Base-by-base conservation (phyloP, 2,797 vertebrate species). In the Scleropages formosus region DNA sequence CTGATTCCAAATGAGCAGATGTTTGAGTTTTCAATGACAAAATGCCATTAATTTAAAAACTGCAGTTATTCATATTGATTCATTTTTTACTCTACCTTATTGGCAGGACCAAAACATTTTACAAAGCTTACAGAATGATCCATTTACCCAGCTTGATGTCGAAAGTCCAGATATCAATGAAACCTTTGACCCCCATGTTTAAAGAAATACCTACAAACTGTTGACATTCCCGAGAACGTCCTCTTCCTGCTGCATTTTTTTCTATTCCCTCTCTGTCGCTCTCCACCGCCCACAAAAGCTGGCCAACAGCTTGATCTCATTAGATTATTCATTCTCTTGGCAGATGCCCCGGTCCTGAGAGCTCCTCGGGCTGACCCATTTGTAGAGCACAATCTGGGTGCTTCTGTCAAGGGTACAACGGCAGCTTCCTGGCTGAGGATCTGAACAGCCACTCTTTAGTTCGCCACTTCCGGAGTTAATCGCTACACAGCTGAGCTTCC, bases 341-440 rank as follows among this genome's bases (percentile, higher is more conserved):
- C 69, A 56, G 26, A 70, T 27, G 49, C 49, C 68, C 49, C n/a
- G n/a, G n/a, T 16, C 10, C 15, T 53, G 12, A 56, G 47, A 26
- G 4, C 63, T 31, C 31, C 16, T 31, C 26, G 39, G 31, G n/a
- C 64, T 44, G 64, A 66, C 24, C 49, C 49, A 56, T 24, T 8
- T 16, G 16, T 27, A 56, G 49, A 56, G 51, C 49, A 58, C 49
- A 22, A 20, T 71, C 51, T 27, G 51, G 51, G 44, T 51, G 16
- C 67, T 24, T 58, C 20, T 39, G 51, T 71, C 51, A 56, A 71
- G 69, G 68, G 51, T 39, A 58, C 69, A 71, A 71, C 51, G 20
- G 12, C 24, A 27, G 27, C 31, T 58, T 71, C 26, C 27, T 71
- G 49, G 27, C 51, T 49, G 8, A 51, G 69, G 49, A 71, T 71